Conservation (phyloP, 2,888 invertebrate species). For the Cremastobaeus sp. region DNA sequence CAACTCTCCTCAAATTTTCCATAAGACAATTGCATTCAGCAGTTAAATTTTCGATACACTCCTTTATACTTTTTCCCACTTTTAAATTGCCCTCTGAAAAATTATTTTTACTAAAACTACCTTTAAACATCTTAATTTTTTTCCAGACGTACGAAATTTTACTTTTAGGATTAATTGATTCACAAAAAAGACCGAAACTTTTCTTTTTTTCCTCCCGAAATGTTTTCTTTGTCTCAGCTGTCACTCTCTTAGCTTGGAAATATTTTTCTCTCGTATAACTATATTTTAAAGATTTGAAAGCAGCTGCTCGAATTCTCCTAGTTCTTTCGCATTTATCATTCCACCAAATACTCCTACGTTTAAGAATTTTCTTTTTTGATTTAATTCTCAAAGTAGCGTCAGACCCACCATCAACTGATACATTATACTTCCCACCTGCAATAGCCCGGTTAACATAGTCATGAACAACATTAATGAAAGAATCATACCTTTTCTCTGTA, state of each 20-base stretch:
- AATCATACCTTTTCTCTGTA: neutral
- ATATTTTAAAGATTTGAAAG: neutral
- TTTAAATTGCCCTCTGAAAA: neutral
- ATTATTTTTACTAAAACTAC: neutral
- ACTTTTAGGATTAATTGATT: conserved; percentile 1
- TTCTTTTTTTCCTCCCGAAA: conserved; percentile 5
- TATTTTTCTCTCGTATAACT: neutral
- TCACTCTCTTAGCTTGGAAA: neutral
- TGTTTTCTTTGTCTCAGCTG: neutral
- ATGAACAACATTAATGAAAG: neutral
- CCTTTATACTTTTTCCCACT: neutral
- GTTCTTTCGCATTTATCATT: conserved; percentile 1
- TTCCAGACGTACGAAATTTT: conserved; percentile 1
- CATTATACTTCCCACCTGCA: neutral
- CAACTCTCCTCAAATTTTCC: neutral
- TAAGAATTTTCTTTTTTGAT: neutral
- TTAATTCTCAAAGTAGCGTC: neutral
- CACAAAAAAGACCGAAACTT: neutral
- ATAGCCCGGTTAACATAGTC: neutral
- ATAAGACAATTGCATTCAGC: neutral
- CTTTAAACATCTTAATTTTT: conserved; percentile 7
- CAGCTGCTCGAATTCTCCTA: neutral
- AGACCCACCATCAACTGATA: neutral
- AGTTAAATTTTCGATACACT: no score
- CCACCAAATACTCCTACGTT: conserved; percentile 1